Evolutionary conservation across 2,797 vertebrate species (phyloP), one percentile per base, ranked within the genome.

Genomic region (Chaetophractus vellerosus): DNA sequence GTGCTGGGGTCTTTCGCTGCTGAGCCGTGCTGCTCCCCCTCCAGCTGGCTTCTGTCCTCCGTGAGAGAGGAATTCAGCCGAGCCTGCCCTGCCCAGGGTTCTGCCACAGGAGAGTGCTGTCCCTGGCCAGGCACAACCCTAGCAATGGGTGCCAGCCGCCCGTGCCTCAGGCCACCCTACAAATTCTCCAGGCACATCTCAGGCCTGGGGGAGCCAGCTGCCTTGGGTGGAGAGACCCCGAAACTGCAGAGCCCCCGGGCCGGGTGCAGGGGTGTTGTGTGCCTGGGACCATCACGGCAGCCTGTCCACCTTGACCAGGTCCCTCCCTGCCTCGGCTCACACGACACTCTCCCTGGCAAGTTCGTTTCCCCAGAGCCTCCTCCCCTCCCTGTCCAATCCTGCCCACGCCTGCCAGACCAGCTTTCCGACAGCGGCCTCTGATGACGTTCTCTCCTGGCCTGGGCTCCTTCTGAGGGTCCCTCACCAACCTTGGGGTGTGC

Each of bases 401-500:
- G n/a, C 72, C 19, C 24, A 11, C 21, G 16, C 71, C 71, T 33
- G 63, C 31, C 55, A 15, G 28, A 14, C 16, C 5, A 14, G 21
- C 41, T 69, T 33, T 55, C 24, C 16, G 4, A 90, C 50, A 24
- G 55, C 23, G 0, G 33, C 12, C 18, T 19, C 2, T 2, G 26
- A 41, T 3, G 19, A 23, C 33, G 52, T 4, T 0, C 28, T 21
- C 21, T 61, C 52, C 11, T 52, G 38, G 26, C 28, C 21, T 26
- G 6, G 0, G 19, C 21, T 50, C 26, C 63, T n/a, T 41, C 61
- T 5, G 41, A n/a, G 59, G n/a, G 66, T 89, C 38, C 79, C 12
- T 3, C 21, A 24, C 24, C 38, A 38, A 6, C n/a, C 38, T 52
- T 2, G 0, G 1, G 7, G 36, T 2, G 4, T 1, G 28, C 21